Percentiles rank a stretch among this genome's conserved stretches.
Evolutionary conservation across 2,113 vertebrate species (phyloP).

Genomic region (Cryptotis parvus): DNA sequence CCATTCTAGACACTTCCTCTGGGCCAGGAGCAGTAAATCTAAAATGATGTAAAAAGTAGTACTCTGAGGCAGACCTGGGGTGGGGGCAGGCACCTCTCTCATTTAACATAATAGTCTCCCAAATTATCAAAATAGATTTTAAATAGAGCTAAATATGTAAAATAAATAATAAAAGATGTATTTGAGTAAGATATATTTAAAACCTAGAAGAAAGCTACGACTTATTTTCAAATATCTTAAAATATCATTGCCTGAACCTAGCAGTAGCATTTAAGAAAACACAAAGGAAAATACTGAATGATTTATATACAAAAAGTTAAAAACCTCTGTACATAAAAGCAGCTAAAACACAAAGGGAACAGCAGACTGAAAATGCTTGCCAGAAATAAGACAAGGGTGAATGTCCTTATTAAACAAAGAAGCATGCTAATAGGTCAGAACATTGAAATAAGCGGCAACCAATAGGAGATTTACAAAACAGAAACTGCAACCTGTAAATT

Average conservation of each 20-base stretch:
- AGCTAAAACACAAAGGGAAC: slow-evolving; percentile 43
- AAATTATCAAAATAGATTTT: slow-evolving; percentile 38
- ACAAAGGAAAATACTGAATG: slow-evolving; percentile 6
- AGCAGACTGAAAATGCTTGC: neutral
- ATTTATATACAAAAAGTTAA: neutral
- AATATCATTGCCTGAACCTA: slow-evolving; percentile 44
- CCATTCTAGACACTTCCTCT: neutral
- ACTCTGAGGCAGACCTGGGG: neutral
- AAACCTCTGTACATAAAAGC: slow-evolving; percentile 27
- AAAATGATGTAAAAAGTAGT: neutral
- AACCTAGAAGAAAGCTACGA: neutral
- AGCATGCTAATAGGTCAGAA: neutral
- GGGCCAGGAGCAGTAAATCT: neutral
- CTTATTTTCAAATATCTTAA: slow-evolving; percentile 15
- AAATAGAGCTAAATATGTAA: neutral
- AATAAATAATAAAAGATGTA: slow-evolving; percentile 50
- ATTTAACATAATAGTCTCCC: neutral
- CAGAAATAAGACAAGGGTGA: neutral
- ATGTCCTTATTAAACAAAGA: slow-evolving; percentile 1
- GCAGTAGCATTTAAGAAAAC: neutral
- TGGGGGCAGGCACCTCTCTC: neutral
- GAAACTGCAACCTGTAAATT: neutral
- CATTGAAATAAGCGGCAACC: neutral
- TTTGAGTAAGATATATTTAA: neutral
- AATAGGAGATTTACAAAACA: neutral